These are phyloP conservation scores for Lonchura striata DNA, from an alignment of 2,113 vertebrate species.

Conservation along the genomic window DNA sequence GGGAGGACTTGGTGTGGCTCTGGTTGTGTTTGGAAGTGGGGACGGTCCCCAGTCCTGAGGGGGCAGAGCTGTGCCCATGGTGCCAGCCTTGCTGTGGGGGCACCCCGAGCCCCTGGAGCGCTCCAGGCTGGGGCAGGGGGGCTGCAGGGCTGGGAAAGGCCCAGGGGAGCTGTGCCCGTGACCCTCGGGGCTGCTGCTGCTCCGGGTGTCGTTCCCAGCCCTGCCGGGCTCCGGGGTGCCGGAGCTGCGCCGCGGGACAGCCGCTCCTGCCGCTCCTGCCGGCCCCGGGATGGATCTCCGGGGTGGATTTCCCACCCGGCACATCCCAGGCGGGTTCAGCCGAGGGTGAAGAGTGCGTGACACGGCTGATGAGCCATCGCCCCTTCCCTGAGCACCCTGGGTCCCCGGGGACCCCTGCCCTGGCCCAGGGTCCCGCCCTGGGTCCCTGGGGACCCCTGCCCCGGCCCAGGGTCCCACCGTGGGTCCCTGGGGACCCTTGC, in stretches of 20 bases:
- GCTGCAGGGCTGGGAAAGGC: no score
- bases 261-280: not conserved
- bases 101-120: no score
- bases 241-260: not conserved
- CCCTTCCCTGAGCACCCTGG: not conserved
- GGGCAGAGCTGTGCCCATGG: no score
- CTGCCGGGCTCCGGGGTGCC: not conserved
- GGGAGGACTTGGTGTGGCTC: not conserved
- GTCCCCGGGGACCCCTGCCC: no score
- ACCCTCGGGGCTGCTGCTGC: not conserved
- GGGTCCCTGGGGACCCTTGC: not conserved
- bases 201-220: not conserved
- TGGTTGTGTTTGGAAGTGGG: not conserved
- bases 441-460: not conserved
- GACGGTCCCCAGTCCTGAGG: not conserved
- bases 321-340: not conserved
- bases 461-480: accelerated
- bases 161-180: no score
- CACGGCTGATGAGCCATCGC: accelerated
- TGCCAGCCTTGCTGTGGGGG: no score
- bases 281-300: not conserved
- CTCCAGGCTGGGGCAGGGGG: no score
- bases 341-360: not conserved
- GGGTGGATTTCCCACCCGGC: not conserved
- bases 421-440: accelerated